Base-by-base conservation (phyloP, 2,888 invertebrate genomes). In the Drosophila ustulata region DNA sequence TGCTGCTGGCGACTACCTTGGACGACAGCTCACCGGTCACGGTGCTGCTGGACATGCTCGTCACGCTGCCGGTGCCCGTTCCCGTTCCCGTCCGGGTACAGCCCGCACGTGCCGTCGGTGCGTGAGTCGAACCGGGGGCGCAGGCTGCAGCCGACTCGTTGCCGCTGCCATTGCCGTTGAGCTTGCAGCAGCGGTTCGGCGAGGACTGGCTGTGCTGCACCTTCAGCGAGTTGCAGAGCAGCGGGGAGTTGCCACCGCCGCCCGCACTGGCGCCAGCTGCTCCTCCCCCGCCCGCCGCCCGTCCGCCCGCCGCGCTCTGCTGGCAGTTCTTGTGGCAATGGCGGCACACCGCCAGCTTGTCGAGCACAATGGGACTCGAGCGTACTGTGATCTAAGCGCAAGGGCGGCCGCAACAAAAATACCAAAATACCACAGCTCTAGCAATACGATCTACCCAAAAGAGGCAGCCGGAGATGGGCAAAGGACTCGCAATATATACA, bases 271-370 rank as follows among this genome's bases (percentile, higher is more conserved):
- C 53, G 25, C 49, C 71, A 45, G 61, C 53, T 23, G 61, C 53
- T 23, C 25, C 30, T 3, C 26, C 34, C 6, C 45, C 52, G 4
- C n/a, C 32, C 8, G 56, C 32, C 56, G 28, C 70, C 23, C 70
- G 71, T n/a, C 39, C 64, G 32, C 66, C 73, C 6, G 66, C 56
- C 2, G 71, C 71, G 34, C 66, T 80, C 59, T 91, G 90, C 65
- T 92, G 94, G 92, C 96, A 96, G 89, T 95, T 96, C 93, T 95
- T 96, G 89, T 96, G 96, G 92, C 96, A 96, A 92, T 96, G 95
- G 77, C 95, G 94, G 92, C 96, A 96, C 61, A 96, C 95, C 59
- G 95, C 94, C 87, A 96, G 94, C 64, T 95, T 94, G 92, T 96
- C 96, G 70, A 95, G 95, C 73, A 92, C 89, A 78, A 95, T 94